Evolutionary conservation across 2,888 invertebrate genomes (phyloP), one percentile per base, ranked within the genome.

Genomic region (Ectemnius cavifrons): DNA sequence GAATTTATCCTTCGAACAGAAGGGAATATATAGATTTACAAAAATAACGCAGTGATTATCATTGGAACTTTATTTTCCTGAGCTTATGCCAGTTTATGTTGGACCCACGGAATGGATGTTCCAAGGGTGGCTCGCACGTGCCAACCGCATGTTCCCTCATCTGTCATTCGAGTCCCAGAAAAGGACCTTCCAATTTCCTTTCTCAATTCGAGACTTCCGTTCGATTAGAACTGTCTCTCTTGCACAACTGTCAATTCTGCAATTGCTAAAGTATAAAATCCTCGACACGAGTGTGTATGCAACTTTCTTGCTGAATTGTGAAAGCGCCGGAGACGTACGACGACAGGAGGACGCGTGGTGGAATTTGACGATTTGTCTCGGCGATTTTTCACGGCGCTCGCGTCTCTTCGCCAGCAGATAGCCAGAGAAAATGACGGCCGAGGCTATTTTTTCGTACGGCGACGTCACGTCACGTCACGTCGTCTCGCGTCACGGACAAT

Each of bases 101-200:
- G 16, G 16, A 16, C 14, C 52, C 14, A 52, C 4, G 14, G 52
- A 52, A 52, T 52, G 52, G 52, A 52, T 4, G 4, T 52, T 52
- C 5, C 52, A 81, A 78, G 83, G 82, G 84, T 0, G 37, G 49
- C 59, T 71, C 45, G 85, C 87, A 87, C 87, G 87, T 87, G 87
- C 84, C 85, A 79, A 83, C 85, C 87, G 85, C 78, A 87, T 87
- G 87, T 84, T 84, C 75, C 81, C 78, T 57, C 78, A 80, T 69
- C 79, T 74, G 73, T 68, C 57, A 63, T 62, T 63, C 8, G 52
- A 67, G 58, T 72, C 71, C 71, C 45, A 59, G 59, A 78, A 73
- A 67, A 67, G 75, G 71, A 67, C 79, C 76, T 78, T 83, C 77
- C 80, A 75, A 83, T 85, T 83, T 85, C 85, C 85, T 81, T 81